Base-by-base conservation (phyloP, 2,113 vertebrate genomes). In the Triplophysa dalaica region DNA sequence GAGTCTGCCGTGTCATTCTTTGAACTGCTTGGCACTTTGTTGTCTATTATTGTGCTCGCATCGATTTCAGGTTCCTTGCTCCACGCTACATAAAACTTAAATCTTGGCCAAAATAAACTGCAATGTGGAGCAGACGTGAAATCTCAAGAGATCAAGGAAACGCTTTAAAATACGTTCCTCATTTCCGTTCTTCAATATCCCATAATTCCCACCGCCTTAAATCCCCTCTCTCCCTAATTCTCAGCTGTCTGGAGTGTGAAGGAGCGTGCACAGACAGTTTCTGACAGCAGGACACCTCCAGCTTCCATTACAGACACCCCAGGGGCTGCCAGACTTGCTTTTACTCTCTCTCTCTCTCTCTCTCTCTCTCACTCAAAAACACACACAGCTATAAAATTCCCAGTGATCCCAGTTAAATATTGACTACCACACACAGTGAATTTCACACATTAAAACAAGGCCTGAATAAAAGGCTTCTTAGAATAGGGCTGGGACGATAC, bases 291-390 rank as follows among this genome's bases (percentile, higher is more conserved):
- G 50, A 78, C 62, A 76, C 67, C 60, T 81, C 14, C 38, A 48
- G 77, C n/a, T 75, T 26, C 61, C n/a, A 56, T 60, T 29, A 41
- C 22, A 73, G 21, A 81, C 26, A 68, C 58, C 70, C 70, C 13
- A 11, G 80, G 75, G 76, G 73, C 70, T 45, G 56, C 38, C 62
- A 81, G 33, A 78, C 70, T 52, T 65, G 33, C 75, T 50, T 64
- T 52, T 76, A 72, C 13, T 65, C 60, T 64, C 62, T 65, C 21
- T 45, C 78, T 22, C 70, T 22, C 33, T 60, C n/a, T 24, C n/a
- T n/a, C 21, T 22, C 70, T 22, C 56, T 60, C n/a, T 24, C 21
- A n/a, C 21, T 33, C 41, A 13, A 48, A 16, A 48, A 63, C 21
- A 48, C 58, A n/a, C 56, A 7, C 12, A 33, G 29, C 70, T 19